These are phyloP conservation scores for Magallana gigas DNA, from an alignment of 1,140 invertebrate genomes.

Conservation along the genomic window DNA sequence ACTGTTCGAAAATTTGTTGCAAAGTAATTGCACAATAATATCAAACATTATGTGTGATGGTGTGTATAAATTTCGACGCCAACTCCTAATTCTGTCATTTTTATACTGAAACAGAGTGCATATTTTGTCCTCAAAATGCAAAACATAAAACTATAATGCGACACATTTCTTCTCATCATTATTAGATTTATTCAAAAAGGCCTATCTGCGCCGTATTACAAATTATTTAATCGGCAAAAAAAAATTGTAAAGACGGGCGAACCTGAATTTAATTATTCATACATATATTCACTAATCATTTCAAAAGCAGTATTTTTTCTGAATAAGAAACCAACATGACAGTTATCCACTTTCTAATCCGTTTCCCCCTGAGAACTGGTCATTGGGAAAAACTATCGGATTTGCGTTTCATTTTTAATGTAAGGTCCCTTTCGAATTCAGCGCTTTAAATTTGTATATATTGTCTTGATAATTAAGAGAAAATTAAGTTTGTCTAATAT, in stretches of 20 bases:
- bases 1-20: too few species aligned
- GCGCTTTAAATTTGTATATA: neutral
- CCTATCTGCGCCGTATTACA: too few species aligned
- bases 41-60: too few species aligned
- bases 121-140: too few species aligned
- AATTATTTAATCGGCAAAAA: neutral
- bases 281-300: neutral
- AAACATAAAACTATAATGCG: too few species aligned
- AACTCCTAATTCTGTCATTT: too few species aligned
- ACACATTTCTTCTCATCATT: too few species aligned
- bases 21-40: too few species aligned
- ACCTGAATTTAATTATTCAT: slow-evolving; percentile 6
- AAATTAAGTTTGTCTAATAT: slow-evolving; percentile 48
- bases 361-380: neutral
- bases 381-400: neutral
- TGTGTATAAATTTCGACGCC: too few species aligned
- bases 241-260: neutral
- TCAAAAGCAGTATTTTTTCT: neutral
- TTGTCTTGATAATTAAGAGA: slow-evolving; percentile 38
- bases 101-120: too few species aligned
- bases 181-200: too few species aligned
- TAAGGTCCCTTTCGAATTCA: neutral
- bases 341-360: neutral
- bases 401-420: slow-evolving; percentile 11
- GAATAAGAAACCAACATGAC: neutral